These are phyloP conservation scores for Xyrauchen texanus DNA, from an alignment of 2,113 vertebrate genomes.

Conservation along the genomic window DNA sequence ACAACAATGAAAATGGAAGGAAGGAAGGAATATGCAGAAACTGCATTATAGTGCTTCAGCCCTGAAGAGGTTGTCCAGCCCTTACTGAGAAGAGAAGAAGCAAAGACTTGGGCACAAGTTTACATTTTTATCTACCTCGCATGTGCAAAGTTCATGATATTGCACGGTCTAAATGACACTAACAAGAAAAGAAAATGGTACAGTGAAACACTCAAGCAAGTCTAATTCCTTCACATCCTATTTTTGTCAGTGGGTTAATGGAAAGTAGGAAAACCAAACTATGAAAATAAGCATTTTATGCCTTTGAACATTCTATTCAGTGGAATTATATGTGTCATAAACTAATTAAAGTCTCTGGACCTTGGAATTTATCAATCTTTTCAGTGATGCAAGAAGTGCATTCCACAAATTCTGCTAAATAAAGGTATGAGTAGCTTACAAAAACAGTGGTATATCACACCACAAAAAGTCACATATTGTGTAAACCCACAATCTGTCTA, in stretches of 20 bases:
- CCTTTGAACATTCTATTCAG: slow-evolving; percentile 20
- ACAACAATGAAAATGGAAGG: background rate
- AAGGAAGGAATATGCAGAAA: too few species aligned
- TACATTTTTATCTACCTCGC: slow-evolving; percentile 28
- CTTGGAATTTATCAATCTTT: slow-evolving; percentile 21
- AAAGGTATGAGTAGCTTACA: slow-evolving; percentile 21
- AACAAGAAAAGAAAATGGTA: slow-evolving; percentile 12
- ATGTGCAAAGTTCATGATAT: background rate
- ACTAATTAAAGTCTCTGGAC: slow-evolving; percentile 20
- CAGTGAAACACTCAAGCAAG: background rate
- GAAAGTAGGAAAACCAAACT: background rate
- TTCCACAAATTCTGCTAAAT: slow-evolving; percentile 4
- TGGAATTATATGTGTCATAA: slow-evolving; percentile 24
- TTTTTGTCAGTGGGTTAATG: slow-evolving; percentile 9
- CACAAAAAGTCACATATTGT: background rate
- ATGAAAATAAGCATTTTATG: background rate
- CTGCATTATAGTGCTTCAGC: too few species aligned
- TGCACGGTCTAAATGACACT: slow-evolving; percentile 8
- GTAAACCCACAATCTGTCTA: background rate
- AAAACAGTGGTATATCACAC: background rate
- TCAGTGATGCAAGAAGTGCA: background rate
- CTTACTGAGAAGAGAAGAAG: slow-evolving; percentile 40
- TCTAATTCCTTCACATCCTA: background rate
- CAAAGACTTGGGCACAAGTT: background rate
- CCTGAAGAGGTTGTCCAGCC: slow-evolving; percentile 19